Base-by-base conservation (phyloP, 2,113 vertebrate species). In the Eulemur rufifrons region DNA sequence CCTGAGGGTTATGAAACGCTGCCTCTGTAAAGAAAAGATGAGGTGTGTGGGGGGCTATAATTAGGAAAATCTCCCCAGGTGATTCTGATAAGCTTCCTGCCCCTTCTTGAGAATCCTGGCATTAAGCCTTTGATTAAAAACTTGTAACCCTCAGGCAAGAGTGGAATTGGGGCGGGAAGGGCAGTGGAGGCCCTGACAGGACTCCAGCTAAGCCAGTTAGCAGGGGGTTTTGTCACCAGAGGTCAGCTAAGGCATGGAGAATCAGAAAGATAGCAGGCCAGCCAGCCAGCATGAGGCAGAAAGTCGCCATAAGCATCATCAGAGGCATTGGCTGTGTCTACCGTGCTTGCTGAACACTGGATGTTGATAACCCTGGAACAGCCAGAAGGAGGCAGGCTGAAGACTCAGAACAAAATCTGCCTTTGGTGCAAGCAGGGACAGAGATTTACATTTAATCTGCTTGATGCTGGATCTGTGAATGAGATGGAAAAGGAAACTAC, bases 121-220 rank as follows among this genome's bases (percentile, higher is more conserved):
- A 97, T 96, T 97, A 84, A 95, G 94, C 91, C 95, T 98, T 98
- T 98, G 98, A 98, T 98, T 98, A 98, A 98, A 98, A 97, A 87
- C 95, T 96, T 97, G 96, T 96, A 95, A 96, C 97, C 95, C 95
- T 93, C 89, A 81, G 83, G 97, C 94, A 97, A 87, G 76, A 78
- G 27, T 77, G 71, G 89, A 97, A 94, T 52, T 87, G 76, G 97
- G 93, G 84, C 78, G n/a, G 81, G 45, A 94, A 97, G 94, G 91
- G 89, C 92, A 93, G 66, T 14, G 10, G 76, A 92, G 83, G 54
- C 91, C 95, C 80, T 89, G 86, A 84, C 76, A 92, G 86, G 91
- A 96, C 89, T 89, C 95, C 86, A 87, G 89, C 95, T 94, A 96
- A 95, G 84, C 59, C 18, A 42, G 45, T n/a, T 66, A 50, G 77